Evolutionary conservation across 1,140 invertebrate genomes (phyloP), one percentile per base, ranked within the genome.

Genomic region (Zophobas morio): DNA sequence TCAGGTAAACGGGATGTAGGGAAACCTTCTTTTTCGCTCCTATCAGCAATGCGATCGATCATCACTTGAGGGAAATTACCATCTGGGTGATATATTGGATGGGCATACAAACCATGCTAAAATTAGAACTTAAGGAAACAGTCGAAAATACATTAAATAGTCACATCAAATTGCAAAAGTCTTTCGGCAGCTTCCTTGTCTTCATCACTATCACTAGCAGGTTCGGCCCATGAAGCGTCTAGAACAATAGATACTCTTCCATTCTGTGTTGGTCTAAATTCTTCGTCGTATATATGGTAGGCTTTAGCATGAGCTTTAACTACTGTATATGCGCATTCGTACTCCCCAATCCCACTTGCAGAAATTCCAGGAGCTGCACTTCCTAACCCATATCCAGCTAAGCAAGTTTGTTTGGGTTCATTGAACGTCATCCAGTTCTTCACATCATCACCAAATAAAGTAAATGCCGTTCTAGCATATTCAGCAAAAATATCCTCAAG

Each of bases 351-450:
- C 75, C 82, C 77, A 80, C 60, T 79, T 78, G 78, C 42, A 70
- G 80, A 33, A 80, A 76, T 37, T n/a, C 74, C 4, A 78, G 83
- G 37, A 78, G 74, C 84, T 56, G 39, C 79, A 79, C 73, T 79
- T 40, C 63, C 80, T 32, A 70, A 60, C 20, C 49, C 81, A 63
- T 80, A 79, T 70, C 80, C 79, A 57, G 75, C 6, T 76, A 74
- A 80, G 77, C 77, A 84, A 54, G 85, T 79, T 39, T 86, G 78
- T 75, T 84, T 81, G 0, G 88, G 87, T 74, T 90, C 88, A 76
- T 89, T 89, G 57, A 90, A 84, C 1, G 88, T 90, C 6, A 87
- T 83, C 89, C 88, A 90, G 74, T 84, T 82, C 85, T 89, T 89
- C 39, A 83, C 80, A 32, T 20, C 20, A 20, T 20, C 20, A 20